phyloP scores from a whole-genome alignment of 1,140 invertebrate species.

The Drosophila busckii region DNA sequence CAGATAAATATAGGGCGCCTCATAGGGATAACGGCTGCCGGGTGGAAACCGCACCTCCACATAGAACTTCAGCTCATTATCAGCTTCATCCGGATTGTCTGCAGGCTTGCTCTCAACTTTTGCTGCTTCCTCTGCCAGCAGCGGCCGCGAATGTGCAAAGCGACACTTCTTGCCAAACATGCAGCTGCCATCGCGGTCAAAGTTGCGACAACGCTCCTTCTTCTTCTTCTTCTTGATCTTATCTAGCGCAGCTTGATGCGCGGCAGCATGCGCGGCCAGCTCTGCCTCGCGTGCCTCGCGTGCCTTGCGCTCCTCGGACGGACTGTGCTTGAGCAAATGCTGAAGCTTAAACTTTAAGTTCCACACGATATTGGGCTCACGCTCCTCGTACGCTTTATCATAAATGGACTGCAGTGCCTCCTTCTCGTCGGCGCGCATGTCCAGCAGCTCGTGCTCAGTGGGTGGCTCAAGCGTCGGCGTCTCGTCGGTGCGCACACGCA shows the following conservation, averaged over 20 bases:
- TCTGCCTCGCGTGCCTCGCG: conserved; percentile 70
- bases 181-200: conserved; percentile 83
- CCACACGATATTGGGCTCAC: conserved; percentile 84
- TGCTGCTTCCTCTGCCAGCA: conserved; percentile 47
- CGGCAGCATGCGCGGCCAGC: conserved; percentile 16
- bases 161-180: conserved; percentile 85
- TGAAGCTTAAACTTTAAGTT: conserved; percentile 83
- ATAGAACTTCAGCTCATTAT: conserved; percentile 79
- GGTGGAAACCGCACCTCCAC: conserved; percentile 87
- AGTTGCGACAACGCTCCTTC: conserved; percentile 83
- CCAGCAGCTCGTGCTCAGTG: conserved; percentile 80
- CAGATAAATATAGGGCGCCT: conserved; percentile 85
- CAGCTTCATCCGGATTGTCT: conserved; percentile 55
- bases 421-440: conserved; percentile 85
- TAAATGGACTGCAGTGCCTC: conserved; percentile 87
- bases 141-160: conserved; percentile 83
- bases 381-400: conserved; percentile 83
- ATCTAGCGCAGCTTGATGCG: conserved; percentile 43
- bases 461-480: conserved; percentile 26
- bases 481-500: conserved; percentile 67
- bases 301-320: conserved; percentile 81
- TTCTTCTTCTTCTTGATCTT: conserved; percentile 80
- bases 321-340: conserved; percentile 82
- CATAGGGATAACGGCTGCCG: conserved; percentile 85
- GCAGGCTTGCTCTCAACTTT: conserved; percentile 13